phyloP scores from a whole-genome alignment of 2,113 vertebrate species.

The Rhegmatorhina hoffmannsi region DNA sequence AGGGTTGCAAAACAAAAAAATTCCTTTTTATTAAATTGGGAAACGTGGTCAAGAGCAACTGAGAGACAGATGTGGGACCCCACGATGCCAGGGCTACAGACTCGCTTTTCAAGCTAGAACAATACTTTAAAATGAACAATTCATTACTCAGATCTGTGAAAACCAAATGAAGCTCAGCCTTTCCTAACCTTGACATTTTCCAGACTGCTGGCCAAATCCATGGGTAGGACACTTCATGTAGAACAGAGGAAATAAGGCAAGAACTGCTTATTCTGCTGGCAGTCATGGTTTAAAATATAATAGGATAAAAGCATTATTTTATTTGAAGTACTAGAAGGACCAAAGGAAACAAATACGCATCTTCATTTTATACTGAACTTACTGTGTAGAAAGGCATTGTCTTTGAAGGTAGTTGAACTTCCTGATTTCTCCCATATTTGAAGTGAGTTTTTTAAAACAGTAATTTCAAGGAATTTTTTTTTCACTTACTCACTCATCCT shows the following conservation, averaged over 20 bases:
- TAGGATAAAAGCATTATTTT: neutral
- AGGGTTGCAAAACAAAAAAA: neutral
- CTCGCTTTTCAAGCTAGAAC: constrained; percentile 26
- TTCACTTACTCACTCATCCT: neutral
- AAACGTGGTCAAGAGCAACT: neutral
- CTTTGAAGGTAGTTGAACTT: neutral
- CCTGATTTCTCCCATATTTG: neutral
- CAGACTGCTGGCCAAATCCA: constrained; percentile 60
- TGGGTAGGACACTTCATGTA: neutral
- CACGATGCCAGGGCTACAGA: neutral
- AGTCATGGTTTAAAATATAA: neutral
- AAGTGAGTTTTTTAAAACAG: neutral
- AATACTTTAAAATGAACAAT: constrained; percentile 65
- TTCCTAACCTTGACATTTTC: constrained; percentile 67
- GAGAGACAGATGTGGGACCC: constrained; percentile 50
- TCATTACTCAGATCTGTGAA: constrained; percentile 32
- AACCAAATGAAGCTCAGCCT: constrained; percentile 60
- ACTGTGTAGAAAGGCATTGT: neutral
- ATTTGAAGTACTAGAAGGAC: neutral
- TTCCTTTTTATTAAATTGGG: neutral
- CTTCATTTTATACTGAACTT: neutral
- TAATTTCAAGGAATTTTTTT: neutral
- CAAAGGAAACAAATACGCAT: neutral
- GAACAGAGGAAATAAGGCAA: neutral
- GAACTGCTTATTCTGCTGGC: neutral